These are phyloP conservation scores for Adelges cooleyi DNA, from an alignment of 1,140 invertebrate genomes.

Conservation along the genomic window DNA sequence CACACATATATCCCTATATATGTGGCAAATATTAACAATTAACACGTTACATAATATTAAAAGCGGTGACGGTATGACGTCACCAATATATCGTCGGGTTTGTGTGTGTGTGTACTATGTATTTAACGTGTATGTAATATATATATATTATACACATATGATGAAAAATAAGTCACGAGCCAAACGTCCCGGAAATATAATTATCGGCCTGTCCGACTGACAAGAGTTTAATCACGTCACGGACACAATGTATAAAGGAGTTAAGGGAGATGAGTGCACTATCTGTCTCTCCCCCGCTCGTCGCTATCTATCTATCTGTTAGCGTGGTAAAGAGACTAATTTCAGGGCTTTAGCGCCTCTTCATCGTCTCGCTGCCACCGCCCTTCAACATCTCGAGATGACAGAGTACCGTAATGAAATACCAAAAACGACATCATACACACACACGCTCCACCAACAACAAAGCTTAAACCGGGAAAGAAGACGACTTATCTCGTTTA, in stretches of 20 bases:
- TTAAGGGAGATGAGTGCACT: constrained; percentile 1
- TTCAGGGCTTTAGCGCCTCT: constrained; percentile 22
- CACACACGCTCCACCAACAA: not conserved
- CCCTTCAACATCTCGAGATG: constrained; percentile 17
- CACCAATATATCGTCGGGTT: too few relatives aligned
- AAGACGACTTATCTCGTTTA: too few relatives aligned
- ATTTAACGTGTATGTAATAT: too few relatives aligned
- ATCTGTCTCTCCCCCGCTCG: too few relatives aligned
- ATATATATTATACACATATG: too few relatives aligned
- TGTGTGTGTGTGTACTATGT: too few relatives aligned
- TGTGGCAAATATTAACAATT: too few relatives aligned
- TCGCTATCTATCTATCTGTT: not conserved
- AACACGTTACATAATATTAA: too few relatives aligned
- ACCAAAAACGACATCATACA: constrained; percentile 17
- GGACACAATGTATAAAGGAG: constrained; percentile 12
- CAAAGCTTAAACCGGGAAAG: too few relatives aligned
- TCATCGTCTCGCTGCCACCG: not conserved
- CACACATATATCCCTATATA: too few relatives aligned
- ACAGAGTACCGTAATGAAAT: constrained; percentile 21
- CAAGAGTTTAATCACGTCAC: constrained; percentile 28
- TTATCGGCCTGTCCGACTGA: constrained; percentile 26
- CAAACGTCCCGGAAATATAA: constrained; percentile 28
- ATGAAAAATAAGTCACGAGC: constrained; percentile 25
- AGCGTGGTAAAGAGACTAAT: constrained; percentile 23
- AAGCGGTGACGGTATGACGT: too few relatives aligned